Percentiles rank a stretch among this genome's conserved stretches.
Conservation (phyloP, 2,797 vertebrate genomes). For the Peromyscus nudipes region DNA sequence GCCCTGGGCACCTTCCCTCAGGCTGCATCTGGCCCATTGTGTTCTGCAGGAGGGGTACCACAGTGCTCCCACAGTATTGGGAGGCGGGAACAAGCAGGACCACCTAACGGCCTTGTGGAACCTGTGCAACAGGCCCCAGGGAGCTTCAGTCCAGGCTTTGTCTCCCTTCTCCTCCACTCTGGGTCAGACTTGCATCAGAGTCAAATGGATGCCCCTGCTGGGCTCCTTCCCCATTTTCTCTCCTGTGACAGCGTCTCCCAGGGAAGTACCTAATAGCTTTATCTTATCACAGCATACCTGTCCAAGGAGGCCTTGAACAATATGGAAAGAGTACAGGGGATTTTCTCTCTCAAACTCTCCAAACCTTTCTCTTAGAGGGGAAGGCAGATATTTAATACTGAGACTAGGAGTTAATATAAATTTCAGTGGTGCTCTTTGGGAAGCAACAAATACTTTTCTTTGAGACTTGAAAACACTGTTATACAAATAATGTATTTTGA, state of each 20-base stretch:
- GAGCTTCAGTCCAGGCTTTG: background rate
- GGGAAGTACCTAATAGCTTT: background rate
- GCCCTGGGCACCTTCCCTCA: background rate
- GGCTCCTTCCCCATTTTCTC: background rate
- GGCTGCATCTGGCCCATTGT: background rate
- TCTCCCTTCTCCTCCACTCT: background rate
- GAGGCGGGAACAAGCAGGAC: background rate
- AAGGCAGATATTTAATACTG: background rate
- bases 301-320: background rate
- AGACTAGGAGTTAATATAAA: background rate
- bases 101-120: background rate
- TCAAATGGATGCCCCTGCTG: background rate
- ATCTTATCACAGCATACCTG: background rate
- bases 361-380: background rate
- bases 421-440: background rate
- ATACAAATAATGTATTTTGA: slow-evolving; percentile 12
- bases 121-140: background rate
- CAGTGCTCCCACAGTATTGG: background rate
- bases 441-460: background rate
- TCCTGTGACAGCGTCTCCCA: background rate
- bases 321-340: background rate
- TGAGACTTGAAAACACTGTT: background rate
- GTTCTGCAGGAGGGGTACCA: background rate
- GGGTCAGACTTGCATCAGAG: background rate
- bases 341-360: background rate